Percentiles rank a stretch among this genome's conserved stretches.
phyloP scores from a whole-genome alignment of 2,113 vertebrate genomes.

The Solenodon paradoxus region DNA sequence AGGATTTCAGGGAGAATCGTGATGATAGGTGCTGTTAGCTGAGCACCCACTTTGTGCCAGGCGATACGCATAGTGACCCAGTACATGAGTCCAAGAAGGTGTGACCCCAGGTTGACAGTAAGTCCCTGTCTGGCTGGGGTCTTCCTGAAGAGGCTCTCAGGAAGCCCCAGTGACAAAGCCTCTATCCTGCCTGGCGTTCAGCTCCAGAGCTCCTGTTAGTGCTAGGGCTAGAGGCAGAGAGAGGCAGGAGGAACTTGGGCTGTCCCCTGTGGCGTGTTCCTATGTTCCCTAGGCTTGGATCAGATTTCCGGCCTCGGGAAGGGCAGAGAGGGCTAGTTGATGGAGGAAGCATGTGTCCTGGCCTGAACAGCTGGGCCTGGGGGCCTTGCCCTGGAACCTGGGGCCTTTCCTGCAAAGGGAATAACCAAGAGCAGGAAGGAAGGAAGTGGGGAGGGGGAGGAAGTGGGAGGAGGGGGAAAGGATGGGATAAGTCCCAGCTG shows the following conservation, averaged over 20 bases:
- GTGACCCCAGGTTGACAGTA: neutral
- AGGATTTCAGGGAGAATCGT: neutral
- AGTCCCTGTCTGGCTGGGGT: neutral
- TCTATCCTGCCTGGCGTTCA: neutral
- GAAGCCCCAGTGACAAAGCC: neutral
- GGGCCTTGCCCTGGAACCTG: slow-evolving; percentile 45
- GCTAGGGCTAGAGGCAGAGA: neutral
- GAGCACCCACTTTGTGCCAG: neutral
- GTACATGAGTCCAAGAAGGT: neutral
- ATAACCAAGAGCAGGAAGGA: slow-evolving; percentile 44
- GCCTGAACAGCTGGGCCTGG: slow-evolving; percentile 19
- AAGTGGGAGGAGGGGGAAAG: slow-evolving; percentile 35
- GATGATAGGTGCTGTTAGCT: neutral
- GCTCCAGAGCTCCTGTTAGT: neutral
- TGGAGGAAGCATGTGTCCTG: slow-evolving; percentile 56
- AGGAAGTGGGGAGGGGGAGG: slow-evolving; percentile 55
- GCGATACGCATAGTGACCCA: neutral
- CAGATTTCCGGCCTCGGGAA: neutral
- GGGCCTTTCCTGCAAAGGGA: slow-evolving; percentile 53
- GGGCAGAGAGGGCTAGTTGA: neutral
- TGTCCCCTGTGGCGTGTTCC: neutral
- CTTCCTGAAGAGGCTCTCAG: neutral
- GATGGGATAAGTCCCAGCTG: slow-evolving; percentile 24
- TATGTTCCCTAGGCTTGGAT: neutral
- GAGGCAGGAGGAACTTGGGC: neutral